Evolutionary conservation across 2,797 vertebrate genomes (phyloP).

Genomic region (Acanthornis magna): DNA sequence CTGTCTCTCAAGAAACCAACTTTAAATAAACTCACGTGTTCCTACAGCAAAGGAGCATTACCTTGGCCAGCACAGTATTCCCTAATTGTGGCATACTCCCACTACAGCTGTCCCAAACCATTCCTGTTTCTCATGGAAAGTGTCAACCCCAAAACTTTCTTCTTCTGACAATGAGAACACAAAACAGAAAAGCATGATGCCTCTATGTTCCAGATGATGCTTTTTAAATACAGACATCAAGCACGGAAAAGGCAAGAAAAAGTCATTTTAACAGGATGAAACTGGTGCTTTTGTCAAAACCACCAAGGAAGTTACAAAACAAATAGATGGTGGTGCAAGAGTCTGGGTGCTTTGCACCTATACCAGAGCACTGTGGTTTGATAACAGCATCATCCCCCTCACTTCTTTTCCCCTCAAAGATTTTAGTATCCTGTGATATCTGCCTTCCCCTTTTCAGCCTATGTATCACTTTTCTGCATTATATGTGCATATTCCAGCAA

Average conservation of each 20-base stretch:
- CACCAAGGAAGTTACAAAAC: background rate
- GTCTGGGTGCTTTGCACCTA: background rate
- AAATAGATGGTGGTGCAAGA: background rate
- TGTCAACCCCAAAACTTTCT: background rate
- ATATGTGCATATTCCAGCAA: background rate
- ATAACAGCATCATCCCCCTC: background rate
- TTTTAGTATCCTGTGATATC: background rate
- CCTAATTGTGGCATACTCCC: background rate
- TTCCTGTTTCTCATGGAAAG: background rate
- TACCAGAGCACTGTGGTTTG: background rate
- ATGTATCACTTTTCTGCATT: background rate
- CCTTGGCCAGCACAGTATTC: background rate
- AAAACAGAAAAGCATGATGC: background rate
- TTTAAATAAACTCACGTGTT: rapidly evolving
- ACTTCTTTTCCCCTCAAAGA: background rate
- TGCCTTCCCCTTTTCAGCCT: background rate
- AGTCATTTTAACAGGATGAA: background rate
- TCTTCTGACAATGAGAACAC: background rate
- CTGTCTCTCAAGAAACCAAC: background rate
- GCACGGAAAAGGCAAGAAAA: background rate
- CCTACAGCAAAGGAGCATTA: background rate
- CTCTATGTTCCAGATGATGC: background rate
- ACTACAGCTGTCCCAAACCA: background rate
- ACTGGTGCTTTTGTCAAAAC: background rate
- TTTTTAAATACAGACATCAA: background rate